These are phyloP conservation scores for Piaya cayana DNA, from an alignment of 2,113 vertebrate species.

Conservation along the genomic window DNA sequence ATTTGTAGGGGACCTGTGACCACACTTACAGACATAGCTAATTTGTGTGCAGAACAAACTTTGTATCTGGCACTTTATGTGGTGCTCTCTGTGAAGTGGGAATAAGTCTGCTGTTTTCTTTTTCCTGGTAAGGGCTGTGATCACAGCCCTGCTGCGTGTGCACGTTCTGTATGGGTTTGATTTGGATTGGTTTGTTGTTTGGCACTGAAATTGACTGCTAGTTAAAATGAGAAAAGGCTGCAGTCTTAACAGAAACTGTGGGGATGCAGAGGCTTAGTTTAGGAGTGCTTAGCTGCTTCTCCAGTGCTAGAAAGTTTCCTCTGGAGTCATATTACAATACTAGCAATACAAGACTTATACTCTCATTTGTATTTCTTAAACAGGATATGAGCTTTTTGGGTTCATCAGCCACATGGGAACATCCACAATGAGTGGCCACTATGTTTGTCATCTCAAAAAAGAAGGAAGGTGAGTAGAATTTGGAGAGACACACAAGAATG, in stretches of 20 bases:
- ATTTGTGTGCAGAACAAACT: background rate
- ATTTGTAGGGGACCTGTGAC: background rate
- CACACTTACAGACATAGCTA: background rate
- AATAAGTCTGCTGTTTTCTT: background rate
- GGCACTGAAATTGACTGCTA: background rate
- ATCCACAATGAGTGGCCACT: constrained; percentile 98
- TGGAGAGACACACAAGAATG: background rate
- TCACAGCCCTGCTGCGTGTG: background rate
- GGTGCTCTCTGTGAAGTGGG: background rate
- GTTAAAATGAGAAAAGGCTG: background rate
- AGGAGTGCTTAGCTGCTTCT: background rate
- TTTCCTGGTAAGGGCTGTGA: background rate
- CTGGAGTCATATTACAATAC: background rate
- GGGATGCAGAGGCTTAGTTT: background rate
- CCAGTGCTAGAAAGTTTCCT: background rate
- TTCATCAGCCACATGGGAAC: constrained; percentile 99
- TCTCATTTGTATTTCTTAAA: constrained; percentile 22
- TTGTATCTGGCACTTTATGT: background rate
- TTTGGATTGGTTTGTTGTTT: background rate
- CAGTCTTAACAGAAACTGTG: background rate
- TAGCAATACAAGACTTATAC: background rate
- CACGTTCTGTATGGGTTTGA: background rate
- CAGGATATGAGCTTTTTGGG: constrained; percentile 95
- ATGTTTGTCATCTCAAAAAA: constrained; percentile 97
- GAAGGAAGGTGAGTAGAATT: constrained; percentile 89